These are phyloP conservation scores for Holothuria leucospilota DNA, from an alignment of 53 echinoderm and acorn worm genomes.

Conservation along the genomic window DNA sequence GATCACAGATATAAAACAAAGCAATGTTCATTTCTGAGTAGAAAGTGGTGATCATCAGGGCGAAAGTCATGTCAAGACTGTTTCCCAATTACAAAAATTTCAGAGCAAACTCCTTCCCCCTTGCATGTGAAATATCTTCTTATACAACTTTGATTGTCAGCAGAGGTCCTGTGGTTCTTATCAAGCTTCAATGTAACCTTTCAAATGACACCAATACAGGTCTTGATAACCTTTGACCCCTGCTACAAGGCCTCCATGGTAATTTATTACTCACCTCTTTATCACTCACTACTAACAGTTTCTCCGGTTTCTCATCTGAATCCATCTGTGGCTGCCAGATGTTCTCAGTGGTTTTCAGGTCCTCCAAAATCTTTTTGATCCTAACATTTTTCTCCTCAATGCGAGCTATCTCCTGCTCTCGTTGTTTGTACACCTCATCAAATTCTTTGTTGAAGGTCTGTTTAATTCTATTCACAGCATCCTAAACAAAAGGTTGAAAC, in stretches of 20 bases:
- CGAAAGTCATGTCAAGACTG: too few species aligned
- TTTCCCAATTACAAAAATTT: too few species aligned
- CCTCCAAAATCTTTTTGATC: conserved; percentile 88
- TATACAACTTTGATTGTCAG: too few species aligned
- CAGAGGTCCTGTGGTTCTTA: too few species aligned
- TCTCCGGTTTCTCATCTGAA: conserved; percentile 88
- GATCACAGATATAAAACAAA: not conserved
- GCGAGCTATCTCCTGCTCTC: conserved; percentile 91
- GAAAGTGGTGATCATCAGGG: too few species aligned
- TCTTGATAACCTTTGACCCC: too few species aligned
- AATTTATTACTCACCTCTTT: conserved; percentile 66
- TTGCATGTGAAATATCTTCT: too few species aligned
- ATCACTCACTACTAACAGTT: conserved; percentile 82
- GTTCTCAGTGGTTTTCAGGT: conserved; percentile 69
- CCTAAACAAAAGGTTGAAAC: conserved; percentile 31
- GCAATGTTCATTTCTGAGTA: too few species aligned
- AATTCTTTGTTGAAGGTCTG: conserved; percentile 84
- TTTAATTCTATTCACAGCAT: conserved; percentile 87
- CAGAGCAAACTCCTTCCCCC: too few species aligned
- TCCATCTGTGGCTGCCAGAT: conserved; percentile 96
- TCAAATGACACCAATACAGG: too few species aligned
- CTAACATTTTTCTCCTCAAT: conserved; percentile 87
- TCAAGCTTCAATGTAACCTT: too few species aligned
- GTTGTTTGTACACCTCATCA: conserved; percentile 87
- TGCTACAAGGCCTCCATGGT: too few species aligned